A percentile compares a stretch with the other conserved stretches of the same genome.
phyloP scores from a whole-genome alignment of 2,113 vertebrate genomes.

The Salvelinus alpinus region DNA sequence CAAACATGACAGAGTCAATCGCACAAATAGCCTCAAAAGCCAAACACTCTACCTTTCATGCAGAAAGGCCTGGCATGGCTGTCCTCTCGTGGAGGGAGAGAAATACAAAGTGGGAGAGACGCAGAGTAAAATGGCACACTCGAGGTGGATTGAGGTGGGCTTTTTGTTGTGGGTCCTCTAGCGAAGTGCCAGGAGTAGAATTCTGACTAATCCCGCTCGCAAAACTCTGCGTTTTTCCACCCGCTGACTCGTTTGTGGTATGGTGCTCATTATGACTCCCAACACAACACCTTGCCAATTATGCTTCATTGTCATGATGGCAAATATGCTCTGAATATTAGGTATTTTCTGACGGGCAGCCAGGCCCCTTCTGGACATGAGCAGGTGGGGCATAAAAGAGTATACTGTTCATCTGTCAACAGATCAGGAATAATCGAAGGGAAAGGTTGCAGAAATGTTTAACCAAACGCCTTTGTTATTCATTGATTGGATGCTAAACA shows the following conservation, averaged over 20 bases:
- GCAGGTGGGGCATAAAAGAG: slow-evolving; percentile 48
- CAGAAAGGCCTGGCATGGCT: slow-evolving; percentile 55
- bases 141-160: slow-evolving; percentile 50
- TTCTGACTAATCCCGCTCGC: slow-evolving; percentile 32
- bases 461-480: no score
- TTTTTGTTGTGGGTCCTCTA: slow-evolving; percentile 43
- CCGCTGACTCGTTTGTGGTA: no score
- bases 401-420: slow-evolving; percentile 28
- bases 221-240: slow-evolving; percentile 13
- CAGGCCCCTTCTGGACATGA: slow-evolving; percentile 29
- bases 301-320: slow-evolving; percentile 30
- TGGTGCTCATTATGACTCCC: neutral
- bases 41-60: slow-evolving; percentile 69
- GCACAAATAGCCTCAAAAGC: slow-evolving; percentile 68
- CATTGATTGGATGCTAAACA: no score
- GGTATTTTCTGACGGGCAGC: slow-evolving; percentile 21
- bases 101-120: slow-evolving; percentile 16
- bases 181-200: slow-evolving; percentile 34
- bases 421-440: slow-evolving; percentile 8
- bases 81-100: slow-evolving; percentile 52
- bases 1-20: slow-evolving; percentile 67
- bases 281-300: slow-evolving; percentile 34
- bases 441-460: no score
- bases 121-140: slow-evolving; percentile 57
- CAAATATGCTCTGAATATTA: slow-evolving; percentile 28